phyloP scores from a whole-genome alignment of 1,140 invertebrate species.

The Drosophila guanche region DNA sequence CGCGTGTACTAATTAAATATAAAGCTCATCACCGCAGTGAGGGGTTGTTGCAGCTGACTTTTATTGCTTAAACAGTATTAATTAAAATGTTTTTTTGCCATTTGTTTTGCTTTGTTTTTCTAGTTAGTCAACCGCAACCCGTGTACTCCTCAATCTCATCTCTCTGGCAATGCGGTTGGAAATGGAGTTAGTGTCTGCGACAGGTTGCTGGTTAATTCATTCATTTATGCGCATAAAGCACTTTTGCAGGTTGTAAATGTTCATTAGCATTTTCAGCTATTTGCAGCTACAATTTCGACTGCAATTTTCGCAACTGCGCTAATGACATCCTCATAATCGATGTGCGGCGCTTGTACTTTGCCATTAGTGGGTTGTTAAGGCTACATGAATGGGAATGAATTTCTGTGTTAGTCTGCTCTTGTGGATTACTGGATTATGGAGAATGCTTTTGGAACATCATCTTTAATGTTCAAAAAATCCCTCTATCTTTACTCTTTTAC shows the following conservation, averaged over 20 bases:
- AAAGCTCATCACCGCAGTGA: background rate
- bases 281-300: constrained; percentile 62
- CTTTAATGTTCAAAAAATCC: too few species aligned
- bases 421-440: too few species aligned
- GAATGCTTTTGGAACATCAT: too few species aligned
- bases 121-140: too few species aligned
- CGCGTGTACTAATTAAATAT: constrained; percentile 30
- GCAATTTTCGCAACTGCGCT: constrained; percentile 55
- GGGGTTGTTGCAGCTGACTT: constrained; percentile 16
- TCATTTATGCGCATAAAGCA: constrained; percentile 59
- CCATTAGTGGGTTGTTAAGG: too few species aligned
- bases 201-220: constrained; percentile 51
- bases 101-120: constrained; percentile 18
- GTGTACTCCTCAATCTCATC: constrained; percentile 24
- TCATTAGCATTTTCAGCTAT: constrained; percentile 69
- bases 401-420: too few species aligned
- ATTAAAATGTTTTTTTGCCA: constrained; percentile 12
- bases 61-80: constrained; percentile 35
- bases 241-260: constrained; percentile 64
- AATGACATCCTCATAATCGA: constrained; percentile 36
- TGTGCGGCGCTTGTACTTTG: constrained; percentile 25
- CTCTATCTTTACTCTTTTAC: too few species aligned
- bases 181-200: constrained; percentile 18
- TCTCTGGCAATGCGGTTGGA: constrained; percentile 1
- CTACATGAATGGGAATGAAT: background rate